Conservation (phyloP, 2,888 invertebrate species). For the Folsomia manolachei region DNA sequence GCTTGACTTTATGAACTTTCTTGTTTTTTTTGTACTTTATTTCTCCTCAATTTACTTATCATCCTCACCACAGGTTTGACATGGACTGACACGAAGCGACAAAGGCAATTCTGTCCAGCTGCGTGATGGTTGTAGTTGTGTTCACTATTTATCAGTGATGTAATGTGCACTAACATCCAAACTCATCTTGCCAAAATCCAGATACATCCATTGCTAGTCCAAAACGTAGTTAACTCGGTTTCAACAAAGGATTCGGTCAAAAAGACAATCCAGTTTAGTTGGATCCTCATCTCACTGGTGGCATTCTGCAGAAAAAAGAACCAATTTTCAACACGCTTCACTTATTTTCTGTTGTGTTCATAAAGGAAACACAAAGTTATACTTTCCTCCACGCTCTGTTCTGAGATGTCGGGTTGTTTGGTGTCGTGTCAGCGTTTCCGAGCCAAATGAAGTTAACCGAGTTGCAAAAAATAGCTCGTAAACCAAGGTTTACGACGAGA, state of each 20-base stretch:
- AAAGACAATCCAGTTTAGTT: neutral
- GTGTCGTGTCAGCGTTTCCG: constrained; percentile 41
- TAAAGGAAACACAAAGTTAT: neutral
- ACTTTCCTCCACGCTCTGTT: neutral
- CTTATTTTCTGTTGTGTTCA: neutral
- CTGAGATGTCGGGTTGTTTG: no score
- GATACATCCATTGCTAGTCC: neutral
- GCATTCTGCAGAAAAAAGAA: no score
- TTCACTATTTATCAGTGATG: neutral
- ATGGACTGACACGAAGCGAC: neutral
- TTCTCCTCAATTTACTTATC: no score
- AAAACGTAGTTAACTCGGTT: no score
- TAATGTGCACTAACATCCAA: neutral
- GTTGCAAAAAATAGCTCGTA: constrained; percentile 44
- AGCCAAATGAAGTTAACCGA: constrained; percentile 46
- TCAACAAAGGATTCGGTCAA: neutral
- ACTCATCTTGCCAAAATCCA: neutral
- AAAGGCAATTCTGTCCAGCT: neutral
- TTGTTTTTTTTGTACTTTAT: no score
- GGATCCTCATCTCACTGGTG: neutral
- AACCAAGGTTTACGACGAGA: constrained; percentile 33
- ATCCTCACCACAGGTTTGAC: no score
- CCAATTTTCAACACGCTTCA: neutral
- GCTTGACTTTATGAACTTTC: no score
- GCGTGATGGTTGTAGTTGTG: no score